phyloP scores from a whole-genome alignment of 2,888 invertebrate species.

The Cheilosia variabilis region DNA sequence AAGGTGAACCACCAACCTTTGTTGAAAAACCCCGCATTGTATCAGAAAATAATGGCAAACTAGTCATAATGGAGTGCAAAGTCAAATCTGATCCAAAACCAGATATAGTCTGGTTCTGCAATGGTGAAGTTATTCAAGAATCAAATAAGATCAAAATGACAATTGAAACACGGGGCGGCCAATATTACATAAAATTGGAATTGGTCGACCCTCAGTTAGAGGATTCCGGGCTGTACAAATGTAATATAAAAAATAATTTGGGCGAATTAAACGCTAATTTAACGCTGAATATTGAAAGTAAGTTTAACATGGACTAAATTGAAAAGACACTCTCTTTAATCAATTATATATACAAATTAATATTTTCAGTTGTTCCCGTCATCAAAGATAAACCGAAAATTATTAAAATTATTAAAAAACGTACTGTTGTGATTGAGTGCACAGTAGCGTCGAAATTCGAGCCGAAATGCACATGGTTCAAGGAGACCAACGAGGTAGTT shows the following conservation, averaged over 20 bases:
- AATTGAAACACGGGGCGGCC: constrained; percentile 90
- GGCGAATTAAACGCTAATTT: constrained; percentile 99
- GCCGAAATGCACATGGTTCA: constrained; percentile 97
- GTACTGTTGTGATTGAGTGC: constrained; percentile 96
- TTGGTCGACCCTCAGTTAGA: constrained; percentile 95
- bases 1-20: constrained; percentile 97
- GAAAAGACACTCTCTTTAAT: background rate
- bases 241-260: constrained; percentile 97
- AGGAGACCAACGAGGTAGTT: constrained; percentile 91
- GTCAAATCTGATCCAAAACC: constrained; percentile 93
- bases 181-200: constrained; percentile 94
- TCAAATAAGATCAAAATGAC: constrained; percentile 91
- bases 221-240: constrained; percentile 99
- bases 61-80: constrained; percentile 94
- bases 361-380: constrained; percentile 91
- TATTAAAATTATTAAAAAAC: constrained; percentile 95
- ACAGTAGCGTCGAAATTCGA: constrained; percentile 96
- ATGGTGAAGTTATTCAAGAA: constrained; percentile 91
- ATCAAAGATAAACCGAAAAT: constrained; percentile 96
- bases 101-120: constrained; percentile 92
- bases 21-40: constrained; percentile 95
- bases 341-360: constrained; percentile 17
- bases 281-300: constrained; percentile 98
- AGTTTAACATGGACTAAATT: constrained; percentile 81
- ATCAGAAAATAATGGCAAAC: constrained; percentile 92